Percentiles rank a stretch among this genome's conserved stretches.
phyloP scores from a whole-genome alignment of 1,140 invertebrate species.

The Cydia strobilella region DNA sequence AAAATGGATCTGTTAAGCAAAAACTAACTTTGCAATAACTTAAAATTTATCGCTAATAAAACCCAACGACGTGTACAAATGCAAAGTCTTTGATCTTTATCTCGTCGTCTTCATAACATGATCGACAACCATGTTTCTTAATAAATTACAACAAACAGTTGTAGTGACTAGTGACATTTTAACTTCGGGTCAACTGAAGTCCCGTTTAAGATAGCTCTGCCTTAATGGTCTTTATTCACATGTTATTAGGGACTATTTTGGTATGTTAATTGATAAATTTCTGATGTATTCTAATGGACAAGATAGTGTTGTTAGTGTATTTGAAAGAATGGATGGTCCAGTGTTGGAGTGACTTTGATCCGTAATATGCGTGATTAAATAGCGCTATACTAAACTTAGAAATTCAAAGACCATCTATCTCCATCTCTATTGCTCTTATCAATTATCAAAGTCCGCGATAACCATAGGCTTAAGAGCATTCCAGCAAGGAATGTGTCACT shows the following conservation, averaged over 20 bases:
- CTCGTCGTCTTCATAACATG: not conserved
- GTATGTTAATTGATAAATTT: not conserved
- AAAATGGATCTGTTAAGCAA: too few species aligned
- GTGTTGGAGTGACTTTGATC: not conserved
- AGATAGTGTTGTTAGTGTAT: not conserved
- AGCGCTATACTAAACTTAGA: too few species aligned
- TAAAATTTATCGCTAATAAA: not conserved
- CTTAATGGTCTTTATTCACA: not conserved
- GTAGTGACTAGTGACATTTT: slow-evolving; percentile 9
- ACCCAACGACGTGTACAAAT: not conserved
- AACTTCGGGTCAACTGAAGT: slow-evolving; percentile 7
- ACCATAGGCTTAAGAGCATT: too few species aligned
- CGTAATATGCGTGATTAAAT: too few species aligned
- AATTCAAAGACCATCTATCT: too few species aligned
- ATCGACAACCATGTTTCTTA: not conserved
- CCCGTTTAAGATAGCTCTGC: not conserved
- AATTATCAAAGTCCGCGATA: too few species aligned
- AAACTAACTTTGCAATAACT: not conserved
- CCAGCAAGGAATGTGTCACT: too few species aligned
- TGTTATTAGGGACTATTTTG: not conserved
- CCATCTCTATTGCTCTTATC: too few species aligned
- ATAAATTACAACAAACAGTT: not conserved
- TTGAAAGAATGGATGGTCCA: not conserved
- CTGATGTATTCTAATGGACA: not conserved
- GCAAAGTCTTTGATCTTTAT: not conserved